Conservation (phyloP, 2,113 vertebrate species). For the Festucalex cinctus region DNA sequence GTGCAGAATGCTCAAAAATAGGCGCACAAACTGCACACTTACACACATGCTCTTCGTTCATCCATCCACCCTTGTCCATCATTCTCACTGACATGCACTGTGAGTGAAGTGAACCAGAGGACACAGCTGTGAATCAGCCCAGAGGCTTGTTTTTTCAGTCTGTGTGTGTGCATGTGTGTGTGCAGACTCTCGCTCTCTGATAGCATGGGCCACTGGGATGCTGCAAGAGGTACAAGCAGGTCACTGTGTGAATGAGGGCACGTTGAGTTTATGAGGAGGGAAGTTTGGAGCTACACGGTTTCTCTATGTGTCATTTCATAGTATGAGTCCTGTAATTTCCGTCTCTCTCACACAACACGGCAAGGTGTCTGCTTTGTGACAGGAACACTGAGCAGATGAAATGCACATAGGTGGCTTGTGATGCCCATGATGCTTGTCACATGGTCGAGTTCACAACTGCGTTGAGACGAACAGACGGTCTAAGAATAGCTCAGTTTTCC, state of each 20-base stretch:
- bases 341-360: constrained; percentile 3
- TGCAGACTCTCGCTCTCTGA: constrained; percentile 6
- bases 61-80: constrained; percentile 18
- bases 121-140: constrained; percentile 50
- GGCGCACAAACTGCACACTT: background rate
- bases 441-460: background rate
- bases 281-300: background rate
- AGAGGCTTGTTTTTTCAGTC: constrained; percentile 23
- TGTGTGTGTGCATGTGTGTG: constrained; percentile 9
- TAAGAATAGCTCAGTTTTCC: background rate
- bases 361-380: background rate
- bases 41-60: background rate
- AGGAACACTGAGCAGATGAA: background rate
- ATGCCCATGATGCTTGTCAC: background rate
- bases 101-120: constrained; percentile 42
- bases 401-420: background rate
- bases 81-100: constrained; percentile 28
- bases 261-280: background rate
- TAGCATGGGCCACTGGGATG: constrained; percentile 37
- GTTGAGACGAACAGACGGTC: background rate
- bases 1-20: background rate
- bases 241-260: constrained; percentile 26
- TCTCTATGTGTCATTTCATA: constrained; percentile 7
- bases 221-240: constrained; percentile 41
- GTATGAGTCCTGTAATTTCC: constrained; percentile 20